Percentiles rank a stretch among this genome's conserved stretches.
These are phyloP conservation scores for Trogon surrucura DNA, from an alignment of 2,113 vertebrate species.

Conservation along the genomic window DNA sequence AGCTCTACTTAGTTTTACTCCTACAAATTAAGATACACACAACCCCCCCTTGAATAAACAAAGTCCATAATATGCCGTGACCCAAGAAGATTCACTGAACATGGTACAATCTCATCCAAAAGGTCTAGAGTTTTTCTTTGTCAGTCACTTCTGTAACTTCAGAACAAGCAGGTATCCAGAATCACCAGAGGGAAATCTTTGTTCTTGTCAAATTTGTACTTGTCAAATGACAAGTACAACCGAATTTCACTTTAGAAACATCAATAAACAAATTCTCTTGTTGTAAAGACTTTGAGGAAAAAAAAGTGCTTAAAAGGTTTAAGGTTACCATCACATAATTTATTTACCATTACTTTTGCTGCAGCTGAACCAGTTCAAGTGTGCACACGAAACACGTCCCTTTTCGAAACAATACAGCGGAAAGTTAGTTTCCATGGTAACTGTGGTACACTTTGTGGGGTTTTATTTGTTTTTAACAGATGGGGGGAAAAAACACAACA, in stretches of 20 bases:
- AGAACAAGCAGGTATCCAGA: background rate
- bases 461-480: background rate
- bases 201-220: background rate
- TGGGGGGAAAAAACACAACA: background rate
- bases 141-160: background rate
- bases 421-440: background rate
- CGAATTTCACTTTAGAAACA: background rate
- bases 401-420: background rate
- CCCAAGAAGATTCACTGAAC: background rate
- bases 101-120: background rate
- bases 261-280: background rate
- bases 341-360: background rate
- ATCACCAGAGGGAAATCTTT: background rate
- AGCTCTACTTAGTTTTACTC: background rate
- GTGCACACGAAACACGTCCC: background rate
- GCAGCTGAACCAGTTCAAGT: conserved; percentile 9
- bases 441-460: background rate
- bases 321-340: background rate
- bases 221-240: background rate
- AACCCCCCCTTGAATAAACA: background rate
- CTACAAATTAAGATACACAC: background rate
- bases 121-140: background rate
- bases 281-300: background rate
- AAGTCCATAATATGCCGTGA: background rate
- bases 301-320: background rate